Evolutionary conservation across 2,888 invertebrate genomes (phyloP).

Genomic region (Conchocele bisecta): DNA sequence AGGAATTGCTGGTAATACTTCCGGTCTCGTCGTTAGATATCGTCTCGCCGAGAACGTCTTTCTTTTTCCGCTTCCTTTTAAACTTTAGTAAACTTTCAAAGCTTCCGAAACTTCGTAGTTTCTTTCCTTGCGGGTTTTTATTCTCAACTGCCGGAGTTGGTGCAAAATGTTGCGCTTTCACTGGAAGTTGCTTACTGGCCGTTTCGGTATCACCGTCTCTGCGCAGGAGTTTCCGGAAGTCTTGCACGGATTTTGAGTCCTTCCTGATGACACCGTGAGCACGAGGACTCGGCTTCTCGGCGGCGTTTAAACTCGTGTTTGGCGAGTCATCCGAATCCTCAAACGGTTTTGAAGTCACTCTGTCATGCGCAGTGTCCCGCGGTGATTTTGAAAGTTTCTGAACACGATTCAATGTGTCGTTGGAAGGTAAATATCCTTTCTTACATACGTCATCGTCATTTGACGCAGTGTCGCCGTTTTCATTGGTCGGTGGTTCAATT

Average conservation of each 20-base stretch:
- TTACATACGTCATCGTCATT: background rate
- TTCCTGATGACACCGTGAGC: constrained; percentile 28
- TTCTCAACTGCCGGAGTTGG: constrained; percentile 26
- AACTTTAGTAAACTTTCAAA: constrained; percentile 68
- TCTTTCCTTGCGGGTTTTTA: constrained; percentile 44
- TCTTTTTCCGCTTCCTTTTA: constrained; percentile 53
- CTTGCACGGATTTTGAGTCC: constrained; percentile 54
- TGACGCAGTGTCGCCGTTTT: background rate
- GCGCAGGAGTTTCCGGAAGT: constrained; percentile 59
- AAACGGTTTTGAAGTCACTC: no score
- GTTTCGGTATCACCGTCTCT: constrained; percentile 60
- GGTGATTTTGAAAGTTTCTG: constrained; percentile 28
- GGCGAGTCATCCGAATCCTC: constrained; percentile 8
- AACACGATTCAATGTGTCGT: constrained; percentile 44
- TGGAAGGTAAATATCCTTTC: constrained; percentile 43
- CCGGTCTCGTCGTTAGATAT: constrained; percentile 45
- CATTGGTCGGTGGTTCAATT: background rate
- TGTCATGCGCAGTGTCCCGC: constrained; percentile 14
- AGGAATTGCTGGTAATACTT: constrained; percentile 38
- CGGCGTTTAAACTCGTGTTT: background rate
- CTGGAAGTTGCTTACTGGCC: constrained; percentile 49
- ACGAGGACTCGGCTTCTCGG: constrained; percentile 29
- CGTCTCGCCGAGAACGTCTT: constrained; percentile 45
- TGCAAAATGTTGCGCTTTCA: constrained; percentile 66
- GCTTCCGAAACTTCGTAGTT: constrained; percentile 66